These are phyloP conservation scores for Eueides isabella DNA, from an alignment of 1,140 invertebrate genomes.

Conservation along the genomic window DNA sequence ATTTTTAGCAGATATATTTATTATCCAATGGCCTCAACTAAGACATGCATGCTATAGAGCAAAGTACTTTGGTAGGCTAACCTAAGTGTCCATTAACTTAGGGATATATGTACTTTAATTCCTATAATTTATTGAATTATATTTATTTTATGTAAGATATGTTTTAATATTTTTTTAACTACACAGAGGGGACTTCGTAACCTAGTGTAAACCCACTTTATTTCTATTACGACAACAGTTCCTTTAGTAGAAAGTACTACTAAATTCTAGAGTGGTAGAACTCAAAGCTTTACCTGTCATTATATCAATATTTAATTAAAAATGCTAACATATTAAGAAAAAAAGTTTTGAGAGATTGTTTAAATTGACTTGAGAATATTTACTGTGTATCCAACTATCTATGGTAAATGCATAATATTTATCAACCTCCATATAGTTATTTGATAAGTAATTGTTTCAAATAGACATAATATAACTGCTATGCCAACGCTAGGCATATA, in stretches of 20 bases:
- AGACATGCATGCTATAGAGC: slow-evolving; percentile 83
- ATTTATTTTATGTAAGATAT: neutral
- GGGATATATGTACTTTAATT: neutral
- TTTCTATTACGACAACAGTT: no score
- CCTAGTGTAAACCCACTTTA: no score
- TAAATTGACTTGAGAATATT: no score
- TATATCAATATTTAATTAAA: no score
- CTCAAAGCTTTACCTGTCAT: no score
- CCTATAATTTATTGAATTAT: neutral
- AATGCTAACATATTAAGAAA: no score
- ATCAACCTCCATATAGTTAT: neutral
- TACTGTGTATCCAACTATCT: neutral
- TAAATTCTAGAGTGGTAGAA: no score
- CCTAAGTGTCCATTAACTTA: slow-evolving; percentile 58
- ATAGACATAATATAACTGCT: neutral
- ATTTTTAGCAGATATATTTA: slow-evolving; percentile 91
- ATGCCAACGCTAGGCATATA: no score
- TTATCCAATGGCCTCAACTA: slow-evolving; percentile 95
- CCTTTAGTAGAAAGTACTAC: no score
- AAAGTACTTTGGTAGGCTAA: slow-evolving; percentile 85
- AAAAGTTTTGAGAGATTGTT: no score
- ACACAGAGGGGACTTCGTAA: no score
- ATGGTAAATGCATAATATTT: neutral
- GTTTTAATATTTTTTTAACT: no score
- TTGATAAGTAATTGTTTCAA: neutral